phyloP scores from a whole-genome alignment of 2,797 vertebrate species.

The Psittacula echo region DNA sequence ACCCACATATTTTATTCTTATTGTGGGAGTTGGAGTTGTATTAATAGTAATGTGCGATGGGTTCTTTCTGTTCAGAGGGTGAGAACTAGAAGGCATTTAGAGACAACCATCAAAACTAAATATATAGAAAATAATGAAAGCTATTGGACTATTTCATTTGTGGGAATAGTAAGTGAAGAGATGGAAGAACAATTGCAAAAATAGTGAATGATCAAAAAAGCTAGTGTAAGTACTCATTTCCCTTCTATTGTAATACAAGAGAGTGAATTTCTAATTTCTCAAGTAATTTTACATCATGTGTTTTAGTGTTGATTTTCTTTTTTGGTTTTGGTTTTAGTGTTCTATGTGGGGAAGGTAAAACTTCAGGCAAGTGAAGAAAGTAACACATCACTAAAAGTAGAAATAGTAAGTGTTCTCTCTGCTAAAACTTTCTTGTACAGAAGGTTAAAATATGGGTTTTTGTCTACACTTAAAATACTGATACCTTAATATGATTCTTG shows the following conservation, averaged over 20 bases:
- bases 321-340: constrained; percentile 71
- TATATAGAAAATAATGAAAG: neutral
- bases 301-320: neutral
- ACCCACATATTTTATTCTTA: neutral
- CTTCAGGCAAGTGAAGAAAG: constrained; percentile 67
- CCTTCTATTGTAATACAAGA: neutral
- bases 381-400: constrained; percentile 57
- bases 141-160: neutral
- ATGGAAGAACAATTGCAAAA: neutral
- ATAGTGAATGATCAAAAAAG: neutral
- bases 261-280: neutral
- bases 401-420: constrained; percentile 71
- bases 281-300: neutral
- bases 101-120: neutral
- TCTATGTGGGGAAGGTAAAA: constrained; percentile 74
- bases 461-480: neutral
- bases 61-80: neutral
- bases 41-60: neutral
- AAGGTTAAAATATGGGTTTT: constrained; percentile 27
- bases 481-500: neutral
- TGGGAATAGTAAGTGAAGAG: neutral
- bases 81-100: neutral
- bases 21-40: neutral
- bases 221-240: neutral
- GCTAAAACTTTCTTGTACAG: neutral